Conservation (phyloP, 2,888 invertebrate species). For the Branchellion lobata region DNA sequence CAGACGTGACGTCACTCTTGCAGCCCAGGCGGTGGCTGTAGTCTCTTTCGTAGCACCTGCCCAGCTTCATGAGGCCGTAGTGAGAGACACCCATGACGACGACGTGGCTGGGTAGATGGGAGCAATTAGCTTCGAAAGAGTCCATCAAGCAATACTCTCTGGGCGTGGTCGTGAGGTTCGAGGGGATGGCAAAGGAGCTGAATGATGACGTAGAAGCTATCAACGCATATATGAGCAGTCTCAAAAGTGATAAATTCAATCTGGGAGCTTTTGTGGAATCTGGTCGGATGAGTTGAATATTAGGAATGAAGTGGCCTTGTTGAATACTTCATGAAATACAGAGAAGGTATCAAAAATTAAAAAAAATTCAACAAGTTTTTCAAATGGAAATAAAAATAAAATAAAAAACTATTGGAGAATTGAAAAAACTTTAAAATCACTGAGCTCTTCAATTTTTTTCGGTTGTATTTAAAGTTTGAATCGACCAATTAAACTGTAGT, state of each 20-base stretch:
- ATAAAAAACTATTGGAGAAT: too few relatives aligned
- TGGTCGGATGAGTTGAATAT: not conserved
- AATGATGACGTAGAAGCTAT: not conserved
- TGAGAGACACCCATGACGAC: slow-evolving; percentile 13
- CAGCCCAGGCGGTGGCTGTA: slow-evolving; percentile 26
- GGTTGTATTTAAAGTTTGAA: too few relatives aligned
- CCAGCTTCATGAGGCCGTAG: slow-evolving; percentile 33
- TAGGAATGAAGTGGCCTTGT: too few relatives aligned
- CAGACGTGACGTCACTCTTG: slow-evolving; percentile 19
- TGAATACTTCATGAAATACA: too few relatives aligned
- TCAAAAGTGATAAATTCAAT: not conserved
- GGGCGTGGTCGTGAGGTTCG: not conserved
- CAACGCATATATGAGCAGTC: not conserved
- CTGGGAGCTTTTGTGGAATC: not conserved
- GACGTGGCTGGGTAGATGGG: slow-evolving; percentile 23
- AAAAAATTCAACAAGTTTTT: too few relatives aligned
- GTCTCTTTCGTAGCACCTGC: slow-evolving; percentile 29
- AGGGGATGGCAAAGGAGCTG: not conserved
- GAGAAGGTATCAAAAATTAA: too few relatives aligned
- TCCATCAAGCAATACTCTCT: slow-evolving; percentile 35
- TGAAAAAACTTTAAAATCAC: too few relatives aligned
- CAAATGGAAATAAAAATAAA: too few relatives aligned
- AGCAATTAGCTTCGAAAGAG: slow-evolving; percentile 15
- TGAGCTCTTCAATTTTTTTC: too few relatives aligned
- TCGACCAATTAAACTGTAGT: too few relatives aligned